Evolutionary conservation across 2,113 vertebrate species (phyloP).

Genomic region (Anoura caudifer): DNA sequence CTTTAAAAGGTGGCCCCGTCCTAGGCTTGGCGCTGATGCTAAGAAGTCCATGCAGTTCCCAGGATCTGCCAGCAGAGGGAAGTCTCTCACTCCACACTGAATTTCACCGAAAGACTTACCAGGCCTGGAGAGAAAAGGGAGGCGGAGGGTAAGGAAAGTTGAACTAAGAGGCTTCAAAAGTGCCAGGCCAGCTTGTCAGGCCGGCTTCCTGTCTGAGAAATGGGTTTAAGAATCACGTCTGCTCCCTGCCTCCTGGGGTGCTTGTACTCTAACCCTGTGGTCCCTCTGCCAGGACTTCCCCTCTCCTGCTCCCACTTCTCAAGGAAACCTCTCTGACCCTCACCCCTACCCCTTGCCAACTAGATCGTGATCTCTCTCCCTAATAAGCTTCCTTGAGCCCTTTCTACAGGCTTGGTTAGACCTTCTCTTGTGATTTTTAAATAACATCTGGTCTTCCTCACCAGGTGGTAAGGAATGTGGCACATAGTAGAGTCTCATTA

Average conservation of each 20-base stretch:
- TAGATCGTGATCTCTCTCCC: not conserved
- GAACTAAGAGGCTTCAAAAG: not conserved
- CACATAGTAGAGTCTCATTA: not conserved
- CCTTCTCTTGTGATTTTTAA: not conserved
- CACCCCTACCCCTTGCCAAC: not conserved
- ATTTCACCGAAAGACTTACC: not conserved
- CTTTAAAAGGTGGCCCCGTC: not conserved
- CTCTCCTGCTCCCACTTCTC: not conserved
- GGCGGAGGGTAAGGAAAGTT: not conserved
- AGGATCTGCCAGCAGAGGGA: constrained; percentile 15
- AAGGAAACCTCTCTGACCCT: not conserved
- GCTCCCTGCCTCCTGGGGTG: not conserved
- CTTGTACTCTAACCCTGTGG: not conserved
- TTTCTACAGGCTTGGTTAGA: not conserved
- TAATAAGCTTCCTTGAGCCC: not conserved
- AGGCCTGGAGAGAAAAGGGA: not conserved
- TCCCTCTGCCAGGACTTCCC: not conserved
- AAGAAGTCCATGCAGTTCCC: constrained; percentile 14
- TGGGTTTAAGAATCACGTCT: not conserved
- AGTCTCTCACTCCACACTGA: not conserved
- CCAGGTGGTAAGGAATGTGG: not conserved
- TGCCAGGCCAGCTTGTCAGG: not conserved
- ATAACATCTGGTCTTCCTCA: not conserved
- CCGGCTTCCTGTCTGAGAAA: not conserved
- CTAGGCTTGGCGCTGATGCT: not conserved